Conservation (phyloP, 1,140 invertebrate genomes). For the Heliconius melpomene region DNA sequence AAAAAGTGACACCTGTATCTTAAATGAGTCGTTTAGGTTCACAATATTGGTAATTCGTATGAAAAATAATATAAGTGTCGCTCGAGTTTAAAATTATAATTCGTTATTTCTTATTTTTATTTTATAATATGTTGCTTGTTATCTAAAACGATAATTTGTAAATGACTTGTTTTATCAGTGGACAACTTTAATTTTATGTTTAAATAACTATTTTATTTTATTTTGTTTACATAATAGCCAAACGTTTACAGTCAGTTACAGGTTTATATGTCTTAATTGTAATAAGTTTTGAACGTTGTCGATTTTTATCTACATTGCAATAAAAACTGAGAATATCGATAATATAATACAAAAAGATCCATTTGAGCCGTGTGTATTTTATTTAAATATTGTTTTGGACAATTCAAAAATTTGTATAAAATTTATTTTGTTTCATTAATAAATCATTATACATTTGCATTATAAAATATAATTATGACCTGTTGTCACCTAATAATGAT, state of each 20-base stretch:
- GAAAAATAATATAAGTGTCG: conserved; percentile 27
- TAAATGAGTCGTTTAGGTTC: conserved; percentile 35
- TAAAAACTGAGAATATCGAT: neutral
- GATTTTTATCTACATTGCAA: neutral
- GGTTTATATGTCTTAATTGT: neutral
- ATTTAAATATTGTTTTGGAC: neutral
- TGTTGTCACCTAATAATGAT: neutral
- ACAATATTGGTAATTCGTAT: conserved; percentile 30
- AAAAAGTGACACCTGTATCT: conserved; percentile 37
- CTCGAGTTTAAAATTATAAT: conserved; percentile 13
- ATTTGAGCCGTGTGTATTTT: neutral
- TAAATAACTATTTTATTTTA: neutral
- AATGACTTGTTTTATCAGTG: conserved; percentile 12
- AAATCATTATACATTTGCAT: neutral
- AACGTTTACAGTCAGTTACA: neutral
- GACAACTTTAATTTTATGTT: neutral
- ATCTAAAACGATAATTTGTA: conserved; percentile 14
- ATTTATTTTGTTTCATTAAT: neutral
- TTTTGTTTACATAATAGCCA: neutral
- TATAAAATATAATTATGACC: neutral
- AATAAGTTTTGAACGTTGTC: neutral
- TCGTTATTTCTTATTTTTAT: conserved; percentile 9
- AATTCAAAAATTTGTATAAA: neutral
- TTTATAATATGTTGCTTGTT: neutral
- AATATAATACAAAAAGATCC: neutral